Evolutionary conservation across 2,797 vertebrate species (phyloP), one percentile per base, ranked within the genome.

Genomic region (Loriculus beryllinus): DNA sequence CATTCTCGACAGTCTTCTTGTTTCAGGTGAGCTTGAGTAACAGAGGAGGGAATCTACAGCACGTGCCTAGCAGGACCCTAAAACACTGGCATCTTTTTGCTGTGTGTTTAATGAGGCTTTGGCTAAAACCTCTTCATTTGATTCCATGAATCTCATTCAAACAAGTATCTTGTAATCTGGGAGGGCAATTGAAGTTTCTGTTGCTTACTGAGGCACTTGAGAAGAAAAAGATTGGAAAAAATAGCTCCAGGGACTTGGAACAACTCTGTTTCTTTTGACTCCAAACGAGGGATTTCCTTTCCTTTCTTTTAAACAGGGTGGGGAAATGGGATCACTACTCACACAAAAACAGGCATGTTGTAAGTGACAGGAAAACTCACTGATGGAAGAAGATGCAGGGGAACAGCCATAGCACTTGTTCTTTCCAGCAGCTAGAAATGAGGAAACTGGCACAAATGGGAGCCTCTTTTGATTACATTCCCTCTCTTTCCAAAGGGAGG

Each of bases 171-270:
- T 33, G 18, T 7, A 9, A 6, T 54, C 49, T 62, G 8, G 52
- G 29, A 88, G 80, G 21, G 25, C n/a, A 67, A 29, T 28, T 67
- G 57, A 17, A 62, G 2, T 4, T 82, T 74, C 35, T 63, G 13
- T 6, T 35, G 16, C 39, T 79, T 82, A 79, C 4, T 62, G 39
- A 72, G 17, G 29, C 13, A 39, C 28, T 43, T 48, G 28, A 49
- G 45, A 69, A 76, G 25, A 84, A 59, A 84, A 63, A 23, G 11
- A 4, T 21, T 43, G 9, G 20, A 65, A 47, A 56, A 67, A 59
- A 25, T 4, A 22, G 42, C 4, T 54, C 6, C 6, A 2, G 6
- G 3, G 7, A 3, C 0, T 42, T 62, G 37, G 26, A 92, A 42
- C 7, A 67, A 26, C 18, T 56, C 49, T 45, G 14, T 10, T 77